Evolutionary conservation across 35 echinoderm and acorn worm genomes (phyloP), one percentile per base, ranked within the genome.

Genomic region (Lytechinus pictus): DNA sequence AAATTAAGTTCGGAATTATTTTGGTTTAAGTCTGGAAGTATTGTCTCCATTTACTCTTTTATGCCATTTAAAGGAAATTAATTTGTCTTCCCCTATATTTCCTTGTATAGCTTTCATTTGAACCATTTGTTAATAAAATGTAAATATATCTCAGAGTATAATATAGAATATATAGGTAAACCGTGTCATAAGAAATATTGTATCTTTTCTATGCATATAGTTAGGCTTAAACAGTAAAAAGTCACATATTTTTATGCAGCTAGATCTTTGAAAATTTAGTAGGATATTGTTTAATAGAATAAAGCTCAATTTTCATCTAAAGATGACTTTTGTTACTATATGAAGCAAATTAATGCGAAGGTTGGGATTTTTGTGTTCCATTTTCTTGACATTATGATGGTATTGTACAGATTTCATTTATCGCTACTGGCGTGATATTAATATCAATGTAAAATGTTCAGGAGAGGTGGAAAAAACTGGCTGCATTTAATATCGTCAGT

Each of bases 91-190:
- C 66, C n/a, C 66, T 79, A 79, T 79, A 4, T 4, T 79, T 1
- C 8, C 4, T 79, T 58, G 33, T 44, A 44, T 44, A 1, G 33
- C 33, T 44, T 44, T 44, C 33, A 44, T 24, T 24, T 79, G 66
- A 79, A 79, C 66, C 6, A 79, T 58, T 58, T 79, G 16, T 79
- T 24, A 24, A 24, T 79, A 79, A 79, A 79, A 79, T 79, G 66
- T 79, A 79, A n/a, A n/a, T 79, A 79, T n/a, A 6, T 79, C 66
- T 79, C 66, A 79, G 66, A 79, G 66, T 79, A 24, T 79, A 79
- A 79, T 79, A 79, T 79, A 79, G 66, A 79, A 79, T 79, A 79
- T 79, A 79, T 79, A 79, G 19, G 66, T 79, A 24, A 79, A 79
- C 19, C 24, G 66, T 79, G 66, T 79, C 19, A 24, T 79, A 79